Evolutionary conservation across 1,140 invertebrate species (phyloP), one percentile per base, ranked within the genome.

Genomic region (Pollicipes pollicipes): DNA sequence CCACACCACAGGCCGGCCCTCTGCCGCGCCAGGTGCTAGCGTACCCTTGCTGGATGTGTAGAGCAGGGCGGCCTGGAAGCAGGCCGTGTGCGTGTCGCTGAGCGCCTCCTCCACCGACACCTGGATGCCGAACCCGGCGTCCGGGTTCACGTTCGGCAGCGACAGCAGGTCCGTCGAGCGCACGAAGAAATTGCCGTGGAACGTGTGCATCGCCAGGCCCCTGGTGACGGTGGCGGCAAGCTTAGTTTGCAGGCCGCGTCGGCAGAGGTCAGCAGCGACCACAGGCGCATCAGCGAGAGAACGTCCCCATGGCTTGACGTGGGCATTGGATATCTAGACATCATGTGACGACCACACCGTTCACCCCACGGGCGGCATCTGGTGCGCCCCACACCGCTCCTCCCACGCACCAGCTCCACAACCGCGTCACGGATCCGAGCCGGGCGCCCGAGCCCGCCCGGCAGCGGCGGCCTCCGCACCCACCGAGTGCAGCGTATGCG

Each of bases 171-270:
- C 97, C 6, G 95, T 97, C 0, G 96, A 98, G 28, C 97, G 85
- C 58, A 99, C 96, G 82, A 99, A 99, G 84, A 98, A 98, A 80
- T 98, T 98, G 17, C 97, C 97, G 83, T 99, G 95, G 85, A 99
- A 99, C 74, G 95, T 95, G 79, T 98, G 94, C 74, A 99, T 95
- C 37, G 90, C 85, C 66, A 99, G 80, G 27, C 97, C 92, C 79
- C 89, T 86, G 76, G 74, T 75, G 37, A 73, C 72, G 68, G 73
- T 72, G 70, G 66, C 28, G 72, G 70, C 29, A 58, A 32, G 67
- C 68, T 35, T 26, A 68, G 70, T 28, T 30, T 29, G 10, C 4
- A 30, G 31, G 3, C 28, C 32, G 64, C 66, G 30, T n/a, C n/a
- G n/a, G n/a, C n/a, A n/a, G n/a, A n/a, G n/a, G n/a, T n/a, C n/a